Evolutionary conservation across 2,797 vertebrate species (phyloP).

Genomic region (Thaleichthys pacificus): DNA sequence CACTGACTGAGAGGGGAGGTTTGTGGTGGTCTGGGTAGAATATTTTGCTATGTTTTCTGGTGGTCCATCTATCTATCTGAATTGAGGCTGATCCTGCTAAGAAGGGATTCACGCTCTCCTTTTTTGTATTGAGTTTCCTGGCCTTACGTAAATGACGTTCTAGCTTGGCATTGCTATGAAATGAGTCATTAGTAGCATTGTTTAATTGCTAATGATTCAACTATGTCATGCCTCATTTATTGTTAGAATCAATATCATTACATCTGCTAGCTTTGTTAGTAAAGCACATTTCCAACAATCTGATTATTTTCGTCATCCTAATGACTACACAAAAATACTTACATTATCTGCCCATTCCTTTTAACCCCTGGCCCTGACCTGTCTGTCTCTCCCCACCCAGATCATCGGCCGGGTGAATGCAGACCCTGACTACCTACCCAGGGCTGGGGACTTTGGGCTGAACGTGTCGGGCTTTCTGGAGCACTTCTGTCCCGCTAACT

Average conservation of each 20-base stretch:
- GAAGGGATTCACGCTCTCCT: background rate
- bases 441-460: constrained; percentile 91
- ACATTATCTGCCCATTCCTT: background rate
- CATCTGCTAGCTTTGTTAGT: background rate
- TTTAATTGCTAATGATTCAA: background rate
- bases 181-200: background rate
- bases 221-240: background rate
- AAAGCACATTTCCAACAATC: background rate
- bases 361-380: constrained; percentile 2
- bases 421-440: constrained; percentile 94
- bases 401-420: constrained; percentile 95
- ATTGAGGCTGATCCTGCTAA: background rate
- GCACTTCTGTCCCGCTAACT: constrained; percentile 85
- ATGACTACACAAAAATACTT: background rate
- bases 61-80: constrained; percentile 22
- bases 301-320: background rate
- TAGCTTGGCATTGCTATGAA: background rate
- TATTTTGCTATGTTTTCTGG: constrained; percentile 39
- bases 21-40: constrained; percentile 40
- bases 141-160: background rate
- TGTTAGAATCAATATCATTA: background rate
- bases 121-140: background rate
- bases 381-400: constrained; percentile 59
- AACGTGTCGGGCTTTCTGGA: constrained; percentile 93
- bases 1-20: constrained; percentile 22